These are phyloP conservation scores for Oophaga sylvatica DNA, from an alignment of 2,797 vertebrate genomes.

Conservation along the genomic window DNA sequence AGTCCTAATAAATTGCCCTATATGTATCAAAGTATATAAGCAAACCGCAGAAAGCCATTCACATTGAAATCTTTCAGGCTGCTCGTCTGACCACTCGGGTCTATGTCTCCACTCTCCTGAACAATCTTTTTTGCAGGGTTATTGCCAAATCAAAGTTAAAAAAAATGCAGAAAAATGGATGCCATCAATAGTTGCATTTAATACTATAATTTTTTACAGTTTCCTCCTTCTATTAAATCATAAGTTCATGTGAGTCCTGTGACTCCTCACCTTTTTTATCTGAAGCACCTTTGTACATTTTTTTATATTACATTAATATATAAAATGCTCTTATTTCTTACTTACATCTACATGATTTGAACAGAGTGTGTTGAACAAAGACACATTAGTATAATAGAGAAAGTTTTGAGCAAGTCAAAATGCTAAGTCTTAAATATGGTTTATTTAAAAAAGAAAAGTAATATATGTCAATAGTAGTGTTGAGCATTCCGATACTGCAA, in stretches of 20 bases:
- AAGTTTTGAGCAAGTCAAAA: neutral
- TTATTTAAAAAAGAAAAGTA: neutral
- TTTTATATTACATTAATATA: neutral
- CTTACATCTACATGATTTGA: neutral
- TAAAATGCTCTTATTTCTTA: neutral
- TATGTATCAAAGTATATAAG: no score
- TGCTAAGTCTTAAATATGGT: neutral
- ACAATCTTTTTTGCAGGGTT: no score
- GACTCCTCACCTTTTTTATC: neutral
- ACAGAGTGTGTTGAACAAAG: neutral
- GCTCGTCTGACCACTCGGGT: no score
- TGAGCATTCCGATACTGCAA: no score
- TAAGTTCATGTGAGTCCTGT: no score
- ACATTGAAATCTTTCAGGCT: no score
- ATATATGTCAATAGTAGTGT: constrained; percentile 20
- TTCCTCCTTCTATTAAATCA: neutral
- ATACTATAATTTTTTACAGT: neutral
- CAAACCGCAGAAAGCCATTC: no score
- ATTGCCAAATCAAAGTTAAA: no score
- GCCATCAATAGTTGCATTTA: neutral
- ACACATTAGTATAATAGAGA: neutral
- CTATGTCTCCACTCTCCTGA: no score
- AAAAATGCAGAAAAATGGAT: neutral
- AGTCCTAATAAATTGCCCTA: no score
- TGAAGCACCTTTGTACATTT: neutral